phyloP scores from a whole-genome alignment of 2,797 vertebrate species.

The Ara ararauna region DNA sequence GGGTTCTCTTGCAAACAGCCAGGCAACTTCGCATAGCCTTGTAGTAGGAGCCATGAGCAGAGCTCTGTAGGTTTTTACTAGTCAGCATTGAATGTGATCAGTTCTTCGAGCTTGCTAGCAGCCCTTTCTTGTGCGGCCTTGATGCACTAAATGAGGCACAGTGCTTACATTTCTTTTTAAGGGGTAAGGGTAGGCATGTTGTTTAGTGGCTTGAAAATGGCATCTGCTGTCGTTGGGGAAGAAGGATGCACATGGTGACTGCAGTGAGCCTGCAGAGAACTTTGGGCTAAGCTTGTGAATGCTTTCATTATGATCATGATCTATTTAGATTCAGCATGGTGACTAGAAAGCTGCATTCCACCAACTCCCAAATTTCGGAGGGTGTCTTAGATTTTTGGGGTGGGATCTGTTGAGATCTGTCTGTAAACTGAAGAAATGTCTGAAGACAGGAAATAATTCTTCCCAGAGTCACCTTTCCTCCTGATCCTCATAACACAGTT shows the following conservation, averaged over 20 bases:
- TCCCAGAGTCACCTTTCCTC: not conserved
- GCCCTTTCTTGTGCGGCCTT: not conserved
- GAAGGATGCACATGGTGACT: fast-evolving
- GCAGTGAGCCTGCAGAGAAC: not conserved
- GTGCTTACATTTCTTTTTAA: not conserved
- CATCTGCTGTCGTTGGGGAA: not conserved
- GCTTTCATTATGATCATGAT: fast-evolving
- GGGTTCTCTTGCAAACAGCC: not conserved
- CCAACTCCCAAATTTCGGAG: not conserved
- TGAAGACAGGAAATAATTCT: not conserved
- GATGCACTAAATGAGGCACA: not conserved
- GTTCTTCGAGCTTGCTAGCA: not conserved
- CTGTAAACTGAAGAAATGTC: not conserved
- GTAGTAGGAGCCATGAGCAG: not conserved
- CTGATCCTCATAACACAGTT: not conserved
- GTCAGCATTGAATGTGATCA: no score
- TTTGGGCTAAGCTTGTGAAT: not conserved
- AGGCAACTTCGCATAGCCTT: fast-evolving
- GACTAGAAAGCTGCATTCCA: not conserved
- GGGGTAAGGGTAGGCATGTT: fast-evolving
- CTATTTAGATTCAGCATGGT: not conserved
- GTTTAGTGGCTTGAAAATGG: not conserved
- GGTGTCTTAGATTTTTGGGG: not conserved
- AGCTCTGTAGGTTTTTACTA: not conserved
- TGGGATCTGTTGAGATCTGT: not conserved